These are phyloP conservation scores for Erythrolamprus reginae DNA, from an alignment of 2,113 vertebrate genomes.

Conservation along the genomic window DNA sequence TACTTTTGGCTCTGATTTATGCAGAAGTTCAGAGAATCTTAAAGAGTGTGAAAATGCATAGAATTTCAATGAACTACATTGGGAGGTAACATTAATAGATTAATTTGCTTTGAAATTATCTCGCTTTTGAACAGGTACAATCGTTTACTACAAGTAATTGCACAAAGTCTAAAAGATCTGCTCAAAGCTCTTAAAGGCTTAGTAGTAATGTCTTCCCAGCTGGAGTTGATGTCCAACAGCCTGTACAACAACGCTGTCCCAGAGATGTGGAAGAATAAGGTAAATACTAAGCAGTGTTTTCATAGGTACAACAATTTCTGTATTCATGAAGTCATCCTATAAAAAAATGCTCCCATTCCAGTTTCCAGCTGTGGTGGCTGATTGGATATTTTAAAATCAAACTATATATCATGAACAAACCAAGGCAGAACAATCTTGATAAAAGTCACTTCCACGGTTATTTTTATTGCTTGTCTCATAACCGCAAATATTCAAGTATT, in stretches of 20 bases:
- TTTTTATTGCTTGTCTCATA: not conserved
- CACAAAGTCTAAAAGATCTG: slow-evolving; percentile 74
- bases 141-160: slow-evolving; percentile 76
- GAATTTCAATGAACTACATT: not conserved
- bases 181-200: slow-evolving; percentile 86
- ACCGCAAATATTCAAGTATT: not conserved
- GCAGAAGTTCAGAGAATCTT: not conserved
- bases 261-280: slow-evolving; percentile 84
- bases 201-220: slow-evolving; percentile 86
- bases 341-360: not conserved
- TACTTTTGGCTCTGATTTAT: not conserved
- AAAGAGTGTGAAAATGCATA: not conserved
- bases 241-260: slow-evolving; percentile 85
- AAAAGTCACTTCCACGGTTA: not conserved
- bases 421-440: not conserved
- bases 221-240: slow-evolving; percentile 86
- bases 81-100: accelerated
- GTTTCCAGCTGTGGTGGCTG: not conserved
- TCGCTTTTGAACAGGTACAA: slow-evolving; percentile 77
- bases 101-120: not conserved
- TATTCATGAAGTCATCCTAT: not conserved
- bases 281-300: not conserved
- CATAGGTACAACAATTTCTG: not conserved
- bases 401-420: not conserved
- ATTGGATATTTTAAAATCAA: not conserved